Evolutionary conservation across 2,888 invertebrate genomes (phyloP).

Genomic region (Dynastes grantii): DNA sequence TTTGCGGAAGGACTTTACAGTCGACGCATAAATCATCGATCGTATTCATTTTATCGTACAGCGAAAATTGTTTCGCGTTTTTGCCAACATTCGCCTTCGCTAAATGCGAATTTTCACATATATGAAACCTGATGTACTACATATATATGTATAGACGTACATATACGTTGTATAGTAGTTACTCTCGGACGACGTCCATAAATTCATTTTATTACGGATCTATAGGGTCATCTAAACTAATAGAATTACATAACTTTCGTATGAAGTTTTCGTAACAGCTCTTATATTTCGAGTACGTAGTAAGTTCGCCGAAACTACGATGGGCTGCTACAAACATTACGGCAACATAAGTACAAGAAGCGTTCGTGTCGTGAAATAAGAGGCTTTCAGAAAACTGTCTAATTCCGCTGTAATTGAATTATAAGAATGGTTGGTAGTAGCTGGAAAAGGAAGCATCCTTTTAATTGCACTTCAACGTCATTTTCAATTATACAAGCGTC

Average conservation of each 20-base stretch:
- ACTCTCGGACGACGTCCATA: constrained; percentile 42
- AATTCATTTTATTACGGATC: constrained; percentile 51
- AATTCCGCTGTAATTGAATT: constrained; percentile 48
- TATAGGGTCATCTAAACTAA: constrained; percentile 47
- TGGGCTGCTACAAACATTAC: not conserved
- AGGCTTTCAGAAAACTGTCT: constrained; percentile 49
- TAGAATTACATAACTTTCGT: constrained; percentile 51
- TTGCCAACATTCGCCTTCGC: constrained; percentile 1
- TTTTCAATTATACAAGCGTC: constrained; percentile 48
- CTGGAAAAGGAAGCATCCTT: constrained; percentile 25
- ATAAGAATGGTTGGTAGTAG: constrained; percentile 46
- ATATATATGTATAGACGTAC: not conserved
- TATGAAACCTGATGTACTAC: too few species aligned
- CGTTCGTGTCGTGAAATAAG: constrained; percentile 33
- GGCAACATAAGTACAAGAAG: not conserved
- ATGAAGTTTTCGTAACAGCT: constrained; percentile 50
- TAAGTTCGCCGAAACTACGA: not conserved
- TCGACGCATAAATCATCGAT: constrained; percentile 35
- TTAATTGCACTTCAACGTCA: constrained; percentile 49
- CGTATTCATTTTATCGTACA: constrained; percentile 41
- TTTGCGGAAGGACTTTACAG: constrained; percentile 15
- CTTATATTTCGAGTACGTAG: constrained; percentile 9
- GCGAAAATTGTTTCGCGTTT: constrained; percentile 35
- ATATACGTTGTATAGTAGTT: not conserved
- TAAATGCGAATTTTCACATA: not conserved